Base-by-base conservation (phyloP, 2,113 vertebrate genomes). In the Myxocyprinus asiaticus region DNA sequence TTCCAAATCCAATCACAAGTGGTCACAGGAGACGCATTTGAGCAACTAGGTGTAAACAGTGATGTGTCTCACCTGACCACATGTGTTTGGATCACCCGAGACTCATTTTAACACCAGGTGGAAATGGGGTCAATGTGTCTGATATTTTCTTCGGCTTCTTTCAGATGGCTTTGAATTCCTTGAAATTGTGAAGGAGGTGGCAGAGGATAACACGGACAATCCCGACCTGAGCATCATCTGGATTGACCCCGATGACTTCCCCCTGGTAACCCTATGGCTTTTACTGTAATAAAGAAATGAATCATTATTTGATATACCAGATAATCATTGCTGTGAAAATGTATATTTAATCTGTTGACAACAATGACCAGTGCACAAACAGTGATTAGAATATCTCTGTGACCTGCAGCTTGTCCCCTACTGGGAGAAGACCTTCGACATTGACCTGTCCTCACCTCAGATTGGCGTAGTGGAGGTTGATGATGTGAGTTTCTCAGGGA, bases 211-310 rank as follows among this genome's bases (percentile, higher is more conserved):
- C 85, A 95, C 95, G 0, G 90, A 96, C 6, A 94, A 97, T 85
- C 95, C 96, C 0, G 92, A 96, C 66, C 94, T 97, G 33, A 97
- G 96, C 90, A 96, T 97, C 88, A 91, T 97, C 90, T 97, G 96
- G 96, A 95, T 97, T 0, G 96, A 97, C 86, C 96, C 96, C 0
- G 96, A 97, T 71, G 91, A 95, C 12, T 97, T 97, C 90, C 96
- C 96, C 0, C 89, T 97, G 95, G 96, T 97, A 89, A 87, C 58
- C 6, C 59, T 5, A 63, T 50, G 62, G 14, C 62, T 76, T 65
- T 73, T 55, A 44, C 44, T 43, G 6, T 42, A 4, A n/a, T 15
- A 43, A 3, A 50, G 47, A 33, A 1, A 33, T 33, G 22, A 33
- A 33, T 33, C 22, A 33, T 33, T 33, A 33, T 33, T 33, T 33